Percentiles rank a stretch among this genome's conserved stretches.
These are phyloP conservation scores for Anhinga rufa DNA, from an alignment of 2,113 vertebrate genomes.

Conservation along the genomic window DNA sequence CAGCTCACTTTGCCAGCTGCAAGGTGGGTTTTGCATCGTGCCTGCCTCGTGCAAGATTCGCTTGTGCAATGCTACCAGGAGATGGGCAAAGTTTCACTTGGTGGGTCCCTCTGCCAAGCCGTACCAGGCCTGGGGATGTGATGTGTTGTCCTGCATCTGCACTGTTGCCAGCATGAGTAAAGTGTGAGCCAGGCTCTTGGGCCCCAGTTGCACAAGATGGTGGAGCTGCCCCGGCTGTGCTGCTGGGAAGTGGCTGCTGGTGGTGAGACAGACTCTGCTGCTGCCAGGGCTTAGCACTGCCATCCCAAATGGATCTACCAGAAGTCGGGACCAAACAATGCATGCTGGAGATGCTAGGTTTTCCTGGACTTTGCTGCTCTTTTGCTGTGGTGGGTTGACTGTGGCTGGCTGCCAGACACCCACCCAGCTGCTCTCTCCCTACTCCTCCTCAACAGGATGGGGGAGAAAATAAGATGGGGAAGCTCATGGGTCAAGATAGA, in stretches of 20 bases:
- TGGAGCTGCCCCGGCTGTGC: neutral
- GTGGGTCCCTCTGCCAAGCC: neutral
- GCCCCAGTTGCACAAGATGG: neutral
- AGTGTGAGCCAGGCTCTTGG: neutral
- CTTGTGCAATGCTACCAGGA: fast-evolving
- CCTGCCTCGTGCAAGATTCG: neutral
- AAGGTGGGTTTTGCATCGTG: neutral
- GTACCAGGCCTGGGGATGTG: neutral
- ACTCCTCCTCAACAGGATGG: neutral
- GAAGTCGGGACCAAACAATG: neutral
- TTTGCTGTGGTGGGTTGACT: neutral
- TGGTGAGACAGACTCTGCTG: neutral
- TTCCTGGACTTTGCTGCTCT: neutral
- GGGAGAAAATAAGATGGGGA: neutral
- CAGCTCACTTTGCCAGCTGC: neutral
- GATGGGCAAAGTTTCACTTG: fast-evolving
- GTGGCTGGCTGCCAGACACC: neutral
- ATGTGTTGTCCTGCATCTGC: neutral
- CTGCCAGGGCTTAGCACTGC: neutral
- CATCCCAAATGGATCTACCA: neutral
- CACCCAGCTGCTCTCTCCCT: neutral
- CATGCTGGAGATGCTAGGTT: neutral
- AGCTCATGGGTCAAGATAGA: neutral
- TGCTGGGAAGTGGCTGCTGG: neutral
- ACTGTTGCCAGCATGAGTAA: neutral